Base-by-base conservation (phyloP, 2,113 vertebrate genomes). In the Ammospiza caudacuta region DNA sequence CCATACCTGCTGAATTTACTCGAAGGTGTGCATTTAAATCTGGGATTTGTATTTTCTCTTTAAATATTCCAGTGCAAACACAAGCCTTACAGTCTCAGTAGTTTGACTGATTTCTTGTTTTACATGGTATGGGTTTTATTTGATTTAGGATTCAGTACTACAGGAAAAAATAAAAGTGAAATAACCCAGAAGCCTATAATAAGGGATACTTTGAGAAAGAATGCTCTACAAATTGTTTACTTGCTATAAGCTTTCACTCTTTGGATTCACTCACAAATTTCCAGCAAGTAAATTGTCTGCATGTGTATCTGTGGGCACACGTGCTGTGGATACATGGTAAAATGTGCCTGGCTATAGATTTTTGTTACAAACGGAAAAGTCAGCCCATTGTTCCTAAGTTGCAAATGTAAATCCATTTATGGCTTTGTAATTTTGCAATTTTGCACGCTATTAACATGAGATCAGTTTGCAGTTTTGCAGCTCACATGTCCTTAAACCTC, bases 391-490 rank as follows among this genome's bases (percentile, higher is more conserved):
- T 90, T 94, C 93, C 54, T 83, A 84, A 64, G 57, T 80, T 94
- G 79, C 83, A 93, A 93, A 96, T 87, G 79, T 78, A 90, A 96
- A 93, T 89, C 94, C 69, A 78, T 81, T 87, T 86, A 95, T 75
- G 58, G 77, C 89, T 92, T 93, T 91, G 86, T 95, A 92, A 96
- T 93, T 96, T 92, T 22, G 49, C 73, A 83, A 39, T 96, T 94
- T 94, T 96, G 86, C 85, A 92, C 0, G 1, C 80, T 95, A 57
- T 93, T 95, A 93, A 79, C 0, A 2, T 95, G 79, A 92, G 83
- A 94, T 89, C 90, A 66, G 73, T 86, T 94, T 93, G 69, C 86
- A 92, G 79, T 94, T 96, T 90, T 94, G 58, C 75, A 87, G 80
- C 80, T 94, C 66, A 51, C 39, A 16, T 78, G 77, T 72, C 80